Conservation (phyloP, 2,797 vertebrate species). For the Lates japonicus region DNA sequence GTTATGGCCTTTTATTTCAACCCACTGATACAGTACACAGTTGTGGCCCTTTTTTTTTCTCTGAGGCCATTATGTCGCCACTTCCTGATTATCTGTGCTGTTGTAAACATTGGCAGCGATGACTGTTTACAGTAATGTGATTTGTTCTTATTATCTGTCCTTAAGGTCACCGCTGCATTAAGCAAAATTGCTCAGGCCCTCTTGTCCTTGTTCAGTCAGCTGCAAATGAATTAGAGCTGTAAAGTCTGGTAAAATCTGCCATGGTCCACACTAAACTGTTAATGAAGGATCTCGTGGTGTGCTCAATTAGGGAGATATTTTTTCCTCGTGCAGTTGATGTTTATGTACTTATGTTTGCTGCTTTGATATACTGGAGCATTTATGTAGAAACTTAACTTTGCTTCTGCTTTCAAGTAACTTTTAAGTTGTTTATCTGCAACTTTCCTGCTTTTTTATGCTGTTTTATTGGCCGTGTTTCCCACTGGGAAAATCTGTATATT, state of each 20-base stretch:
- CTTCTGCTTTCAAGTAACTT: slow-evolving; percentile 22
- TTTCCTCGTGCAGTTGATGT: slow-evolving; percentile 22
- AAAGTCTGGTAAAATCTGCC: slow-evolving; percentile 35
- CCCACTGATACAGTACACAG: slow-evolving; percentile 1
- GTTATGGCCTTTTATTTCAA: slow-evolving; percentile 18
- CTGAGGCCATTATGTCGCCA: slow-evolving; percentile 22
- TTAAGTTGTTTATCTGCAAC: slow-evolving; percentile 22
- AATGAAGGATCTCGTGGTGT: slow-evolving; percentile 36
- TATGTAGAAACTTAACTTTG: background rate
- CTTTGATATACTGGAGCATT: slow-evolving; percentile 17
- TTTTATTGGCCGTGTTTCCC: background rate
- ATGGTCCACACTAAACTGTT: slow-evolving; percentile 39
- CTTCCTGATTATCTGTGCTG: slow-evolving; percentile 51
- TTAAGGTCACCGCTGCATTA: slow-evolving; percentile 60
- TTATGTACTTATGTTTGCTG: slow-evolving; percentile 1
- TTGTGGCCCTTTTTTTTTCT: slow-evolving; percentile 3
- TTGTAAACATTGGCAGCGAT: slow-evolving; percentile 54
- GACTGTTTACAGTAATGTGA: slow-evolving; percentile 60
- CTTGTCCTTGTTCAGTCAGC: slow-evolving; percentile 27
- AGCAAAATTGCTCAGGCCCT: slow-evolving; percentile 30
- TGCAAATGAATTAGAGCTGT: slow-evolving; percentile 49
- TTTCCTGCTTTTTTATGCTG: background rate
- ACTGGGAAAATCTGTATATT: background rate
- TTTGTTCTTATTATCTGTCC: slow-evolving; percentile 58
- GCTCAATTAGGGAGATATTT: slow-evolving; percentile 26